Conservation (phyloP, 2,888 invertebrate genomes). For the Flexamia atlantica region DNA sequence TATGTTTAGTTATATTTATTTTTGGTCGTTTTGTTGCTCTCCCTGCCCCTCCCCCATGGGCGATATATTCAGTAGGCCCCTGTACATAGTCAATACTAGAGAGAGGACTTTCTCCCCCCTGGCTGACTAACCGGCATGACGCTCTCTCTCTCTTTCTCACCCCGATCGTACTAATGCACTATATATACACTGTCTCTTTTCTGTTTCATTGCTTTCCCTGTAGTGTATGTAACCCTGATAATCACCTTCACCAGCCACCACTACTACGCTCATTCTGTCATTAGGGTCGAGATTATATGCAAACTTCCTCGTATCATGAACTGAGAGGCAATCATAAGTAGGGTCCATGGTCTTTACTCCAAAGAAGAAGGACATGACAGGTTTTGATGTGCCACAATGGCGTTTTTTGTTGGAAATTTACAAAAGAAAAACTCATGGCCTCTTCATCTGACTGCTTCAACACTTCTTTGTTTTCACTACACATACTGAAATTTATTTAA, state of each 20-base stretch:
- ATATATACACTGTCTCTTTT: slow-evolving; percentile 53
- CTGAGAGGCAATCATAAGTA: no score
- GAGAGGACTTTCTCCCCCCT: slow-evolving; percentile 51
- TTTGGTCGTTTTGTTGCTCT: background rate
- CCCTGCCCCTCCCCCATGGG: background rate
- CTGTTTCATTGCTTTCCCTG: slow-evolving; percentile 58
- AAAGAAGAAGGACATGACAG: no score
- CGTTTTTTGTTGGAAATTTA: no score
- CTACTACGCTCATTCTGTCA: background rate
- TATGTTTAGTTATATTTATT: slow-evolving; percentile 54
- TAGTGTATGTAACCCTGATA: slow-evolving; percentile 57
- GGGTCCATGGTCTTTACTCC: no score
- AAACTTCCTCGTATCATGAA: no score
- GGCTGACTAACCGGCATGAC: slow-evolving; percentile 55
- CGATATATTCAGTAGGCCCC: background rate
- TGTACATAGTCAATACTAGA: slow-evolving; percentile 50
- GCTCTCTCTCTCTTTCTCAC: slow-evolving; percentile 56
- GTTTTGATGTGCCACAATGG: no score
- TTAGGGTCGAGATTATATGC: background rate
- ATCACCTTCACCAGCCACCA: slow-evolving; percentile 42
- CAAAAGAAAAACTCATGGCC: no score
- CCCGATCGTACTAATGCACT: slow-evolving; percentile 54
- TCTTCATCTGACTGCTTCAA: no score
- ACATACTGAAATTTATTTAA: no score
- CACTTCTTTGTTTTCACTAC: no score